Base-by-base conservation (phyloP, 1,140 invertebrate genomes). In the Ectropis grisescens region DNA sequence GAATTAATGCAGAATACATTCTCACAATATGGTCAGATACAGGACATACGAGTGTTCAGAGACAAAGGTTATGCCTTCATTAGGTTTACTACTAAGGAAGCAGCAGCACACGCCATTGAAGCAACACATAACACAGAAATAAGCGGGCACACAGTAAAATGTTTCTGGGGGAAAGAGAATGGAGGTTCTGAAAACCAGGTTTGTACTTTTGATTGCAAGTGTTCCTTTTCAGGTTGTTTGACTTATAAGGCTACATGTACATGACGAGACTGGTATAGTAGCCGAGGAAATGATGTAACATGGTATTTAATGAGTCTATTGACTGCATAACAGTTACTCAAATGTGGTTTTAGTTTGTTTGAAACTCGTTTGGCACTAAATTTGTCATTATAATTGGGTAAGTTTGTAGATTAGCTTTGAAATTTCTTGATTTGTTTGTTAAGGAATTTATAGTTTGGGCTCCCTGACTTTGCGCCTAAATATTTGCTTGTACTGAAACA, bases 41-140 rank as follows among this genome's bases (percentile, higher is more conserved):
- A 97, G 79, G 97, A 99, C 82, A 93, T 99, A 51, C 88, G 97
- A 80, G 95, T 98, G 38, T 99, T 99, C 85, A 98, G 98, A 83
- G 96, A 98, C 66, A 99, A 99, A 83, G 98, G 98, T 41, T 99
- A 98, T 83, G 96, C 97, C 54, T 99, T 99, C 83, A 94, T 99
- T 76, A 98, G 97, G 79, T 99, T 98, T 84, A 92, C 93, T 16
- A 95, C 93, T 43, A 99, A 99, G 84, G 96, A 98, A 82, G 90
- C 94, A 1, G 98, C 98, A 5, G 95, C 96, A 28, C 91, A 95
- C 75, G 98, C 98, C 41, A 99, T 99, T 60, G 95, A 98, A 71
- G 91, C 92, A 29, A 94, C 97, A 61, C 96, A 99, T 83, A 98
- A 98, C 59, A 96, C 93, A 37, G 97, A 98, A 82, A 93, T 99